Percentiles rank a stretch among this genome's conserved stretches.
Evolutionary conservation across 2,113 vertebrate species (phyloP).

Genomic region (Colaptes auratus): DNA sequence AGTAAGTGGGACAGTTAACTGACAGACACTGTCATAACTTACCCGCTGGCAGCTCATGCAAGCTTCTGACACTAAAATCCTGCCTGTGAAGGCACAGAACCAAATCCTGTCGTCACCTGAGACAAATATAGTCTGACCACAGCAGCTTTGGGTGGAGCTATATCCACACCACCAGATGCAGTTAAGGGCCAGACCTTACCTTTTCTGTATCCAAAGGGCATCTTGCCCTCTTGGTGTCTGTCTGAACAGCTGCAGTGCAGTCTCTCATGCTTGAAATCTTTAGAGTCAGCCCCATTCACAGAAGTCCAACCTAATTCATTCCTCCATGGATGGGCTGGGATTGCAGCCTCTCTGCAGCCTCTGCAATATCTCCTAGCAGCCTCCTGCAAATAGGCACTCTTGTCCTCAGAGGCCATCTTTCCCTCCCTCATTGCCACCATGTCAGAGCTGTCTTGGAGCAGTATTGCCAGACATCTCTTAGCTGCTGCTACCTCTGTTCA

Average conservation of each 20-base stretch:
- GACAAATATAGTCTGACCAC: neutral
- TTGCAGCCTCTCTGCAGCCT: neutral
- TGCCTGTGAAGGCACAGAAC: neutral
- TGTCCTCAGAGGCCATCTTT: accelerated
- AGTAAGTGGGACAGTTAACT: conserved; percentile 56
- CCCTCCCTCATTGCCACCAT: neutral
- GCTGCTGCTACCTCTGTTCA: neutral
- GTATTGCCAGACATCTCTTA: neutral
- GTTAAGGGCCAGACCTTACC: neutral
- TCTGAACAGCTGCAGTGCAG: neutral
- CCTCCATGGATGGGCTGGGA: neutral
- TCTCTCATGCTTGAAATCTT: neutral
- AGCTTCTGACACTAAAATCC: conserved; percentile 18
- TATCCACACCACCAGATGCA: neutral
- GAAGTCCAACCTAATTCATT: neutral
- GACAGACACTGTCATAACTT: conserved; percentile 21
- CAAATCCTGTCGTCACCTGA: neutral
- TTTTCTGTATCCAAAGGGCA: neutral
- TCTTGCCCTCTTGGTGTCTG: neutral
- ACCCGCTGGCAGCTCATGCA: neutral
- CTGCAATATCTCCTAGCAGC: neutral
- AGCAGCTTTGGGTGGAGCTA: neutral
- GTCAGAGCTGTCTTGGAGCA: neutral
- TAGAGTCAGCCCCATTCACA: neutral
- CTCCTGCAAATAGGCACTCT: neutral